Evolutionary conservation across 2,888 invertebrate species (phyloP), one percentile per base, ranked within the genome.

Genomic region (Toxonevra muliebris): DNA sequence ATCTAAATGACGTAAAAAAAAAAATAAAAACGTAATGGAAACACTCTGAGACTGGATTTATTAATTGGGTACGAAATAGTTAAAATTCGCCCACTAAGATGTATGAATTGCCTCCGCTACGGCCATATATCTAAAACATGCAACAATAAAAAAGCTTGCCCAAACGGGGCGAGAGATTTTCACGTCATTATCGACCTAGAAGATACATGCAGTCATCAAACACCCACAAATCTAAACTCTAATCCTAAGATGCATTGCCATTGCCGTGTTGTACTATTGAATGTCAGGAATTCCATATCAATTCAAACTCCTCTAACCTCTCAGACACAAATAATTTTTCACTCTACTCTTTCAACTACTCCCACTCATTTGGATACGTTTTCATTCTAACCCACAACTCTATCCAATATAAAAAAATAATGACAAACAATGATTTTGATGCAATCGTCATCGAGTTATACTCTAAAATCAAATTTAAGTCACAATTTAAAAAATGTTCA

Each of bases 391-490:
- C 13, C 13, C 12, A 45, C 13, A 11, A 45, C 2, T 45, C 13
- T 13, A 11, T 13, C 11, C 12, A 45, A 45, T 11, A 45, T 2
- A 45, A 45, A 11, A 45, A 12, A 13, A 45, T 11, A 11, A 11
- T 13, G 13, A 13, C 11, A 11, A 13, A 45, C 45, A 12, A 12
- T 13, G 45, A 45, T 12, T 13, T 45, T 45, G 13, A 45, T 12
- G 1, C 45, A 13, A 45, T 45, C n/a, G n/a, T n/a, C n/a, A n/a
- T n/a, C n/a, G n/a, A 45, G 13, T 13, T 12, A 12, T 45, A 45
- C 1, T 71, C 68, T 1, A 65, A 70, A 68, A 17, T 66, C 0
- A 72, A 71, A 67, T 66, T 73, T 42, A 59, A 45, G 1, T 0
- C 30, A 8, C 0, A 66, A 68, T 40, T 8, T 70, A 17, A 15